A percentile compares a stretch with the other conserved stretches of the same genome.
Evolutionary conservation across 2,797 vertebrate genomes (phyloP).

Genomic region (Phoebastria nigripes): DNA sequence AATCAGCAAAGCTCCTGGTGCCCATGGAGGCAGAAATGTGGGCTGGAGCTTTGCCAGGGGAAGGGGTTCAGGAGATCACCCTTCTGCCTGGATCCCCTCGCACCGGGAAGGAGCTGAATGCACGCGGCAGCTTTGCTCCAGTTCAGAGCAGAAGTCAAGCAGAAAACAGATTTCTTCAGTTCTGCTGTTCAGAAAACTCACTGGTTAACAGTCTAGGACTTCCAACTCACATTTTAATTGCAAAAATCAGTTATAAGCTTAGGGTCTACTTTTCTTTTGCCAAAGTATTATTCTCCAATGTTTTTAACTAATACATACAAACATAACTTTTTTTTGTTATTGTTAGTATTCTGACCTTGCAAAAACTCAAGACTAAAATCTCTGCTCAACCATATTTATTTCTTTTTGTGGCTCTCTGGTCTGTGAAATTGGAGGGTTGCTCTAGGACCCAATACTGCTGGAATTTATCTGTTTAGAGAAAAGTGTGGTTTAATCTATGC

Average conservation of each 20-base stretch:
- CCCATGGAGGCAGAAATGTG: rapidly evolving
- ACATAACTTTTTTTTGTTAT: not conserved
- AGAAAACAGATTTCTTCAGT: not conserved
- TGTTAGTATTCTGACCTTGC: constrained; percentile 5
- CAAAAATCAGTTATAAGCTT: not conserved
- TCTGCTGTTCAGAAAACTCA: not conserved
- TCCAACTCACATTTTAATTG: not conserved
- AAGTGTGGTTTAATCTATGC: not conserved
- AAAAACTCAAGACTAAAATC: not conserved
- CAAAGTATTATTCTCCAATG: not conserved
- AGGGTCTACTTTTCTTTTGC: not conserved
- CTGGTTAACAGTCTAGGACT: not conserved
- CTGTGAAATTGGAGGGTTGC: constrained; percentile 44
- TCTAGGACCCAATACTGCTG: constrained; percentile 10
- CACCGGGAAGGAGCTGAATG: not conserved
- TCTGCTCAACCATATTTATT: not conserved
- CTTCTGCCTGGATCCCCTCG: not conserved
- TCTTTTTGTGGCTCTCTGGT: constrained; percentile 32
- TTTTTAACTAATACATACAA: not conserved
- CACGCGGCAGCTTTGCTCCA: rapidly evolving
- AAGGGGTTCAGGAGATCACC: not conserved
- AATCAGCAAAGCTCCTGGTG: not conserved
- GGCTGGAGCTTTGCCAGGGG: not conserved
- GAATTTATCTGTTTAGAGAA: constrained; percentile 40
- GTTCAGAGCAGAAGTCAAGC: not conserved